phyloP scores from a whole-genome alignment of 2,888 invertebrate genomes.

The Ennomos erosarius region DNA sequence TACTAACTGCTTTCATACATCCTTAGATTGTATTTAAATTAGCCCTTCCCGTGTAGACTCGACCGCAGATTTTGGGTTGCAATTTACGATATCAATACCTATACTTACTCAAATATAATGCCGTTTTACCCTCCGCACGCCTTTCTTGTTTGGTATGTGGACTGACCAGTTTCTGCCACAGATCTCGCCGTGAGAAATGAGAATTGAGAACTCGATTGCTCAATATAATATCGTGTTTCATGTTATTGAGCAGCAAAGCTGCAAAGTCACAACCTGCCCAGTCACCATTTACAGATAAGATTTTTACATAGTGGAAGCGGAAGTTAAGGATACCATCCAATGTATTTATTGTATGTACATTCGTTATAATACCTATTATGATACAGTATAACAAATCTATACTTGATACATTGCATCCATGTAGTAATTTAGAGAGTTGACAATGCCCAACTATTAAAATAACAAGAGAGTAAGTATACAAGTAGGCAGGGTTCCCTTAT shows the following conservation, averaged over 20 bases:
- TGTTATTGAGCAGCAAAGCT: slow-evolving; percentile 22
- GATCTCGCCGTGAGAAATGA: slow-evolving; percentile 78
- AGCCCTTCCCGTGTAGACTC: too few species aligned
- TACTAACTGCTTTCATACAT: slow-evolving; percentile 30
- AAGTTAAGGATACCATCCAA: too few species aligned
- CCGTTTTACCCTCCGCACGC: slow-evolving; percentile 74
- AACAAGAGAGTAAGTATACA: slow-evolving; percentile 29
- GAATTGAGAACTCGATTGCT: slow-evolving; percentile 71
- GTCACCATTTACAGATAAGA: slow-evolving; percentile 44
- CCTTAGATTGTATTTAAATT: slow-evolving; percentile 39
- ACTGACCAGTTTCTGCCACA: slow-evolving; percentile 68
- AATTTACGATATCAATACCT: too few species aligned
- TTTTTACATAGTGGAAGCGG: too few species aligned
- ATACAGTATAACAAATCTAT: too few species aligned
- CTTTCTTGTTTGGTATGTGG: slow-evolving; percentile 78
- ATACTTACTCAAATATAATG: too few species aligned
- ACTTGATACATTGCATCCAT: not conserved
- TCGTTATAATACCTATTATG: too few species aligned
- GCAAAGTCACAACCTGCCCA: slow-evolving; percentile 59
- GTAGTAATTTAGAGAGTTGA: not conserved
- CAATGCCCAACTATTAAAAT: slow-evolving; percentile 10
- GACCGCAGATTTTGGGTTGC: too few species aligned
- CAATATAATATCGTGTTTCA: slow-evolving; percentile 51
- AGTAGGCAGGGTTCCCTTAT: slow-evolving; percentile 37
- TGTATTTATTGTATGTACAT: too few species aligned